Evolutionary conservation across 2,113 vertebrate genomes (phyloP).

Genomic region (Synodontis membranacea): DNA sequence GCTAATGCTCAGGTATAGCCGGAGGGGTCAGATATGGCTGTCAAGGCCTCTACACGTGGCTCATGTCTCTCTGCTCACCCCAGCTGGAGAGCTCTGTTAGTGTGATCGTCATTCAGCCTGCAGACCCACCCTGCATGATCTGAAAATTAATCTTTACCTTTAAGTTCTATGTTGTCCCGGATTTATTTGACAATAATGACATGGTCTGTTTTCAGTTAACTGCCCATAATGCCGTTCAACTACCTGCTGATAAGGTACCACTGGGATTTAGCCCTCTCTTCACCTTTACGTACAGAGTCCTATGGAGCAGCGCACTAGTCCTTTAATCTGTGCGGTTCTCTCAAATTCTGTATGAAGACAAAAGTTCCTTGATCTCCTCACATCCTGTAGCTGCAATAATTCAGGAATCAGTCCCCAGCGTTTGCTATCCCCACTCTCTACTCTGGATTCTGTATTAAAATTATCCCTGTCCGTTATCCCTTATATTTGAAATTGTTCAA

Average conservation of each 20-base stretch:
- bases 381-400: not conserved
- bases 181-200: not conserved
- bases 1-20: not conserved
- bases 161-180: not conserved
- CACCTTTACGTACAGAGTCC: not conserved
- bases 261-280: not conserved
- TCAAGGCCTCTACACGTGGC: not conserved
- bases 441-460: not conserved
- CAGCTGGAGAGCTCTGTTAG: conserved; percentile 51
- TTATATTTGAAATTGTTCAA: not conserved
- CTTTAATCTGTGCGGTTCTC: not conserved
- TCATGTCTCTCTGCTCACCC: conserved; percentile 45
- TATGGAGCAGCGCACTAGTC: not conserved
- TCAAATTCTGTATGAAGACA: not conserved
- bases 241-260: not conserved
- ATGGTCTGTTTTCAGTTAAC: not conserved
- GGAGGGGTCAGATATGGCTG: not conserved
- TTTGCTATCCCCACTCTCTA: not conserved
- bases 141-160: not conserved
- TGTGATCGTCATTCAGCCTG: conserved; percentile 50
- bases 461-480: not conserved
- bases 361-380: not conserved
- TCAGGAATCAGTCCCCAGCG: not conserved
- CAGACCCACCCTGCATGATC: not conserved
- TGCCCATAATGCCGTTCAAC: not conserved